Evolutionary conservation across 2,888 invertebrate genomes (phyloP), one percentile per base, ranked within the genome.

Genomic region (Eurytoma californica): DNA sequence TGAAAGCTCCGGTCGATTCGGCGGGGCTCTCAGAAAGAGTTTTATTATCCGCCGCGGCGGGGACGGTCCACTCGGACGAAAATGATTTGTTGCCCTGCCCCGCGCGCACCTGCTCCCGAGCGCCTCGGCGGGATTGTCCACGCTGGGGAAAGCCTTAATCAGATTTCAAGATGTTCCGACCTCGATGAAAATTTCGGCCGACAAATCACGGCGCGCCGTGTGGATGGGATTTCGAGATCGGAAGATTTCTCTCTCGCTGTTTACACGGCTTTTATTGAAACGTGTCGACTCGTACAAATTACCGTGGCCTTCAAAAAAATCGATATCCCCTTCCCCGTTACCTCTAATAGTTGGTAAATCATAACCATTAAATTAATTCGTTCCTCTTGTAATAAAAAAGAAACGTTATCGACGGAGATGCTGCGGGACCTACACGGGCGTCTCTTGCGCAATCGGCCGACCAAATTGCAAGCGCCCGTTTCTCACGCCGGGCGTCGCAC

Each of bases 1-100:
- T 7, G 72, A 73, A 73, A 72, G 39, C 51, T 24, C 24, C 53
- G 5, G n/a, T 24, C 13, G n/a, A 9, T 39, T 7, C 39, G 9
- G 49, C 12, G 12, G 3, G 16, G 30, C 24, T 20, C 65, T 5
- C 60, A 9, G 72, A 30, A 18, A 30, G 47, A 13, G 9, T 13
- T 13, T 58, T 14, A 9, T 61, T 63, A 28, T 39, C 58, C 18
- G 4, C 20, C 24, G 12, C 30, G 60, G 12, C n/a, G 60, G 7
- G 24, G 24, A 14, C 24, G 30, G 5, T 24, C 60, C 7, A n/a
- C 66, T 51, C 51, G 49, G 20, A 24, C 24, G 49, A 63, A 57
- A 51, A 77, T 78, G 60, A 78, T 61, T 78, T 72, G 61, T 55
- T 77, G 28, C 65, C 30, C 3, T 18, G 20, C 18, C 51, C 9